Conservation (phyloP, 2,797 vertebrate genomes). For the Poecilia velifera region DNA sequence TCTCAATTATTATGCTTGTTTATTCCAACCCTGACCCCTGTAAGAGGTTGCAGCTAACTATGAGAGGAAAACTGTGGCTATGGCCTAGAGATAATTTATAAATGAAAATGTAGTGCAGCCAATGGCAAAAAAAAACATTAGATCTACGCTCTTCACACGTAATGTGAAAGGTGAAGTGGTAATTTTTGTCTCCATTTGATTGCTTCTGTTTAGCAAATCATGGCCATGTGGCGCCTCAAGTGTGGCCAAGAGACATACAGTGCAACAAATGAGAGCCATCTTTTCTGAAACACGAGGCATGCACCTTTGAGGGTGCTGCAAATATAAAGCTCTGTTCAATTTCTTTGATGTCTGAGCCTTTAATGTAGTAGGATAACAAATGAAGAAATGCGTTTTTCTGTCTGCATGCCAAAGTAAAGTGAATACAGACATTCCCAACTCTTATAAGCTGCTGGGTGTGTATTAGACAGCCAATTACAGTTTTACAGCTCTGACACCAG, state of each 20-base stretch:
- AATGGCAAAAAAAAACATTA: constrained; percentile 41
- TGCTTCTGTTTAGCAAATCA: constrained; percentile 39
- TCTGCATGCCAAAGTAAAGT: not conserved
- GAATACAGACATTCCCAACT: constrained; percentile 39
- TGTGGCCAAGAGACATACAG: constrained; percentile 33
- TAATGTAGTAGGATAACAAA: constrained; percentile 13
- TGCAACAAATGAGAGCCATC: constrained; percentile 60
- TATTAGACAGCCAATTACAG: constrained; percentile 65
- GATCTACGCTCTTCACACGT: constrained; percentile 66
- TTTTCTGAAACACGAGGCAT: constrained; percentile 56
- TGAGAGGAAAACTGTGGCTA: constrained; percentile 24
- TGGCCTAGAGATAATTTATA: constrained; percentile 49
- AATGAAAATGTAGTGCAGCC: constrained; percentile 20
- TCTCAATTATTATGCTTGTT: constrained; percentile 55
- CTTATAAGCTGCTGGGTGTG: constrained; percentile 56
- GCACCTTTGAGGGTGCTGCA: constrained; percentile 36
- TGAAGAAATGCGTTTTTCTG: constrained; percentile 21
- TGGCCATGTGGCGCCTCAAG: constrained; percentile 27
- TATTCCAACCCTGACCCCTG: constrained; percentile 34
- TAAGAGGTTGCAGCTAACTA: constrained; percentile 30
- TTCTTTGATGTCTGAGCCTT: constrained; percentile 37
- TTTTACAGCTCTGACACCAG: constrained; percentile 53
- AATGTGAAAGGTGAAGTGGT: constrained; percentile 62
- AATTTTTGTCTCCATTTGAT: constrained; percentile 60
- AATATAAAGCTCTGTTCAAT: constrained; percentile 47